Conservation (phyloP, 1,140 invertebrate species). For the Drosophila orena region DNA sequence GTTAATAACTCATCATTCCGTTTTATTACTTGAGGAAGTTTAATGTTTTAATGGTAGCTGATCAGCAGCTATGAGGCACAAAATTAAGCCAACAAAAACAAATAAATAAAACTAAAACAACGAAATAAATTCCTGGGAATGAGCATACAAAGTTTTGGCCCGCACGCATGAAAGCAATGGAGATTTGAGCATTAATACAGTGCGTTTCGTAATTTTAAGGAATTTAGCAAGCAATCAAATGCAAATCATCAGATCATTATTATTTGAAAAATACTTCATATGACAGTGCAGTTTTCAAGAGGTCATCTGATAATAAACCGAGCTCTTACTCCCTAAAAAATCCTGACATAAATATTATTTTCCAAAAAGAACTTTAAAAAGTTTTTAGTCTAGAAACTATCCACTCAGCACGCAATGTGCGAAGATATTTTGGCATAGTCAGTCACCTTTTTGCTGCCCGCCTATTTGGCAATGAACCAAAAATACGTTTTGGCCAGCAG, state of each 20-base stretch:
- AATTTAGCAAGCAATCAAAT: not conserved
- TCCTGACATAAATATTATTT: too few species aligned
- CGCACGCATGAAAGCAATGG: conserved; percentile 44
- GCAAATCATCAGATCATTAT: not conserved
- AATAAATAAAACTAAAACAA: conserved; percentile 36
- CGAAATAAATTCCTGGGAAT: conserved; percentile 56
- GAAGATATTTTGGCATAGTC: conserved; percentile 18
- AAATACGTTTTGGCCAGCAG: conserved; percentile 43
- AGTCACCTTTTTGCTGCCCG: conserved; percentile 27
- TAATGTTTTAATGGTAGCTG: conserved; percentile 52
- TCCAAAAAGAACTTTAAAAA: not conserved
- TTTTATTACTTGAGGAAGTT: conserved; percentile 21
- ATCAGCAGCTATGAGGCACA: conserved; percentile 46
- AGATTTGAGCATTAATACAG: conserved; percentile 9
- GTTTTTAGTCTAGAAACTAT: not conserved
- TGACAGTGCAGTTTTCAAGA: too few species aligned
- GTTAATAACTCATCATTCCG: too few species aligned
- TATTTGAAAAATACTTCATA: not conserved
- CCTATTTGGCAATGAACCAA: conserved; percentile 78
- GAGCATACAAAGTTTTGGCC: conserved; percentile 64
- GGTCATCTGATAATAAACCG: too few species aligned
- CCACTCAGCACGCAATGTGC: conserved; percentile 1
- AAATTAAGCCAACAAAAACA: conserved; percentile 13
- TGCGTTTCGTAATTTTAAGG: not conserved
- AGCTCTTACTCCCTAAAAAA: too few species aligned